phyloP scores from a whole-genome alignment of 2,888 invertebrate genomes.

The Tipula unca region DNA sequence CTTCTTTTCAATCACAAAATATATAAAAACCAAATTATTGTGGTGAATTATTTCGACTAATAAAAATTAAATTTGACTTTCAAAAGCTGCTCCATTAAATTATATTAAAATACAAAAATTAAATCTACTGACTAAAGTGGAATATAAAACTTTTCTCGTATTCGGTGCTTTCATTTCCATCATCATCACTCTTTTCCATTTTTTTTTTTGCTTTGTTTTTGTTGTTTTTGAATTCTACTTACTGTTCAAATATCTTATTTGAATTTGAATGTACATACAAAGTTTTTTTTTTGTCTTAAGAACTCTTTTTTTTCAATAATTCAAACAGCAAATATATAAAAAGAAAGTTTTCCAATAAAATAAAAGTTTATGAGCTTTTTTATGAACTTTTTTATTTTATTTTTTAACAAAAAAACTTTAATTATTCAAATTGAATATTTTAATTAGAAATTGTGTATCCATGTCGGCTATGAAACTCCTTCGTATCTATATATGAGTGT shows the following conservation, averaged over 20 bases:
- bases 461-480: background rate
- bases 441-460: background rate
- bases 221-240: background rate
- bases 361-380: background rate
- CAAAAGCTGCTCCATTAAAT: background rate
- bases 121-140: background rate
- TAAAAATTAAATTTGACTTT: background rate
- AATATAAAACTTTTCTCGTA: background rate
- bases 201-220: background rate
- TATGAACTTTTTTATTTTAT: background rate
- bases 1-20: background rate
- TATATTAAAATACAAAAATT: background rate
- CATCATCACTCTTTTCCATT: background rate
- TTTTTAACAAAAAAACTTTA: background rate
- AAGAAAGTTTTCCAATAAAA: background rate
- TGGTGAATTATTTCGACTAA: background rate
- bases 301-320: background rate
- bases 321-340: background rate
- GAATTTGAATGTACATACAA: background rate
- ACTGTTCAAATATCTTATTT: background rate
- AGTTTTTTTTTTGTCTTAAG: background rate
- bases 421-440: slow-evolving; percentile 8
- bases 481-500: background rate
- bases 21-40: background rate
- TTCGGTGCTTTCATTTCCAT: background rate